Percentiles rank a stretch among this genome's conserved stretches.
These are phyloP conservation scores for Dysdera silvatica DNA, from an alignment of 1,140 invertebrate species.

Conservation along the genomic window DNA sequence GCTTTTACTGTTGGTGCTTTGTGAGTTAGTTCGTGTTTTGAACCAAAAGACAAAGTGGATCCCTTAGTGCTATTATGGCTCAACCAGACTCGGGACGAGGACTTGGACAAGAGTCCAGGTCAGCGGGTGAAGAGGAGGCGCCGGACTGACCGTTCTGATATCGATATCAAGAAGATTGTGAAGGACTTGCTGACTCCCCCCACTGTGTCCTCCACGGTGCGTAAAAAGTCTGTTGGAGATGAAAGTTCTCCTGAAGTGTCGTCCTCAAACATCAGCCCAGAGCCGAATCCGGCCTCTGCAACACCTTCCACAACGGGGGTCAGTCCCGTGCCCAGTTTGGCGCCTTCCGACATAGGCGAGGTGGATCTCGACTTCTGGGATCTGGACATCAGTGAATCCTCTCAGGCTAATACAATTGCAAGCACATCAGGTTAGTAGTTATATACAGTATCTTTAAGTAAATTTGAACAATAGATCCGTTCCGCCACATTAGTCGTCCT, in stretches of 20 bases:
- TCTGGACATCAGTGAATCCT: conserved; percentile 47
- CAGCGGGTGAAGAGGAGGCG: conserved; percentile 21
- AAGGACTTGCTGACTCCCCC: conserved; percentile 16
- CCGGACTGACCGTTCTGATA: conserved; percentile 14
- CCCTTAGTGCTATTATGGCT: conserved; percentile 34
- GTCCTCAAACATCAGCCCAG: conserved; percentile 48
- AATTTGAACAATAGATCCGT: no score
- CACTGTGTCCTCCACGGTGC: neutral
- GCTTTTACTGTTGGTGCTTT: neutral
- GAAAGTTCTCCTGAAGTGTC: conserved; percentile 66
- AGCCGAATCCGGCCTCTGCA: conserved; percentile 40
- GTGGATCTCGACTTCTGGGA: conserved; percentile 75
- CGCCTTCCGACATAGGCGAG: conserved; percentile 55
- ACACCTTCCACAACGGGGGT: conserved; percentile 26
- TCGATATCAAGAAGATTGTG: conserved; percentile 19
- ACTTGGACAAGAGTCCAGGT: conserved; percentile 31
- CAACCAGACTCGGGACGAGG: conserved; percentile 32
- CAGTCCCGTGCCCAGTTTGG: conserved; percentile 35
- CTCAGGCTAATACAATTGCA: conserved; percentile 20
- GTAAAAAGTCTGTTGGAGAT: conserved; percentile 26
- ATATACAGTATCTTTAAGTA: no score
- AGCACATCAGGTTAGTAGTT: conserved; percentile 30
- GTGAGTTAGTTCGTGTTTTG: neutral
- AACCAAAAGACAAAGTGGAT: conserved; percentile 30
- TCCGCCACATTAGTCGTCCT: no score